phyloP scores from a whole-genome alignment of 2,113 vertebrate species.

The Dascyllus trimaculatus region DNA sequence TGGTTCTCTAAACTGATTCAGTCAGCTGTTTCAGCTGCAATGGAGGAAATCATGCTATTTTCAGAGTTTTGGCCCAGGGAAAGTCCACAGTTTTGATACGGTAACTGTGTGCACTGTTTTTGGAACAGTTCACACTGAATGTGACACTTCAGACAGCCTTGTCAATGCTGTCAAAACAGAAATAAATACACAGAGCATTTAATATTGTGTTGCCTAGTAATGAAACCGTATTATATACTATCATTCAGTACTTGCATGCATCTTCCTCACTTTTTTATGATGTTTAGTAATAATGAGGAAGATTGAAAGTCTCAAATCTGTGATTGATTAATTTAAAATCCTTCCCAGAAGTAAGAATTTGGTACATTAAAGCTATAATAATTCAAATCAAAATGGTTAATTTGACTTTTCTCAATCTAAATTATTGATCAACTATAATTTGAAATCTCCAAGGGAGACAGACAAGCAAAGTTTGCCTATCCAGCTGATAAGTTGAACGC shows the following conservation, averaged over 20 bases:
- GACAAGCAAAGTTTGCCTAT: conserved; percentile 15
- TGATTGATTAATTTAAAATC: too few relatives aligned
- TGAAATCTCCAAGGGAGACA: not conserved
- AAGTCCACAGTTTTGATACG: conserved; percentile 12
- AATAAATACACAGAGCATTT: not conserved
- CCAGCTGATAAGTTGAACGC: conserved; percentile 44
- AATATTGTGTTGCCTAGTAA: not conserved
- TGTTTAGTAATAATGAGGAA: not conserved
- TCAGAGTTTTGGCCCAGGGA: conserved; percentile 14
- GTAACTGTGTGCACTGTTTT: not conserved
- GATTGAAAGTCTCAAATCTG: too few relatives aligned
- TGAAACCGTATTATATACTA: not conserved
- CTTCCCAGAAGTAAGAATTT: too few relatives aligned
- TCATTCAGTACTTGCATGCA: not conserved
- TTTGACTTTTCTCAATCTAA: not conserved
- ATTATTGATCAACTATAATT: not conserved
- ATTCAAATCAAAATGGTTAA: not conserved
- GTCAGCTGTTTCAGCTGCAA: conserved; percentile 26
- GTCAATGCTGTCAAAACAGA: not conserved
- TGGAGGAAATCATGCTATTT: conserved; percentile 15
- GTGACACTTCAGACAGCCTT: not conserved
- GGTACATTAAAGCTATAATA: not conserved
- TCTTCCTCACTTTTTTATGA: not conserved
- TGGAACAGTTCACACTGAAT: not conserved
- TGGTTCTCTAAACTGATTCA: conserved; percentile 8